These are phyloP conservation scores for Dinomys branickii DNA, from an alignment of 2,113 vertebrate genomes.

Conservation along the genomic window DNA sequence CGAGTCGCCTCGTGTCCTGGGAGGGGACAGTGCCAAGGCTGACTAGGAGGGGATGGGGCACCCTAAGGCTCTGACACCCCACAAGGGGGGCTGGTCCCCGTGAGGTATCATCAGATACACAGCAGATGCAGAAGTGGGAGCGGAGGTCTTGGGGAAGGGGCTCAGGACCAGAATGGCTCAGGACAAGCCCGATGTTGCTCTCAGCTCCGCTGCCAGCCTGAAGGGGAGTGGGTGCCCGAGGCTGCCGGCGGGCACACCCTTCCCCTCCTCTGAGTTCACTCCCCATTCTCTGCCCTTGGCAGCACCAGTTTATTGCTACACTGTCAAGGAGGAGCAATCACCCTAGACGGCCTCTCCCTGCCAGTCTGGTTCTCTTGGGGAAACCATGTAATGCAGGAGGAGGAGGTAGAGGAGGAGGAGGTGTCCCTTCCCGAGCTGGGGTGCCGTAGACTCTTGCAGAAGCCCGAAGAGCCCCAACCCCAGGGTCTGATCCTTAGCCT, in stretches of 20 bases:
- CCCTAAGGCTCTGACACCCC: slow-evolving; percentile 65
- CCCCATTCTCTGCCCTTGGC: slow-evolving; percentile 52
- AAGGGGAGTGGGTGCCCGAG: not conserved
- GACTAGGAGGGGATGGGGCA: slow-evolving; percentile 34
- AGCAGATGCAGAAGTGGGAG: slow-evolving; percentile 53
- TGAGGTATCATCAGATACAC: slow-evolving; percentile 62
- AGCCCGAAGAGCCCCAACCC: slow-evolving; percentile 58
- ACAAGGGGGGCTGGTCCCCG: slow-evolving; percentile 60
- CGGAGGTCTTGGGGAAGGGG: slow-evolving; percentile 25
- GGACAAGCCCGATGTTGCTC: slow-evolving; percentile 39
- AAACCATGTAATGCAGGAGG: slow-evolving; percentile 12
- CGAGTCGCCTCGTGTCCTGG: slow-evolving; percentile 65
- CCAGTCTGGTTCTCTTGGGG: slow-evolving; percentile 58
- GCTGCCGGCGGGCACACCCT: not conserved
- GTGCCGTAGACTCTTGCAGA: slow-evolving; percentile 60
- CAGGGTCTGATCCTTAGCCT: slow-evolving; percentile 66
- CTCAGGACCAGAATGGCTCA: slow-evolving; percentile 38
- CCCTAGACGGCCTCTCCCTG: not conserved
- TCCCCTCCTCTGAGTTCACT: not conserved
- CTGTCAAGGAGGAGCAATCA: slow-evolving; percentile 59
- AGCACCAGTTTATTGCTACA: slow-evolving; percentile 78
- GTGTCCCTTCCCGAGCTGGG: slow-evolving; percentile 33
- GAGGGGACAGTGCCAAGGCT: slow-evolving; percentile 69
- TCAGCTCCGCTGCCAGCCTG: slow-evolving; percentile 45
- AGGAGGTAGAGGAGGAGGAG: slow-evolving; percentile 1